Evolutionary conservation across 1,140 invertebrate species (phyloP).

Genomic region (Theocolax elegans): DNA sequence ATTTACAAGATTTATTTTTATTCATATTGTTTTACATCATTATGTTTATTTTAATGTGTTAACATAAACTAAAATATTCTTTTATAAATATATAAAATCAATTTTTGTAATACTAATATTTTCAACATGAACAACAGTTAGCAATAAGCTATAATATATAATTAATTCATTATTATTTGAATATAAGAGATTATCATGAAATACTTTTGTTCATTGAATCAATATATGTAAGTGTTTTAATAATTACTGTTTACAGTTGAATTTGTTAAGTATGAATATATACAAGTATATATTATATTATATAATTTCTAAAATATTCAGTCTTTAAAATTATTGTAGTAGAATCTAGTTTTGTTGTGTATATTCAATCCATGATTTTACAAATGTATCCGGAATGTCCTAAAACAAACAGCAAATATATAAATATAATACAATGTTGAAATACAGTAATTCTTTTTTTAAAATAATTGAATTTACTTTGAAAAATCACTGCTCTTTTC

Average conservation of each 20-base stretch:
- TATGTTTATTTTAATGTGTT: no score
- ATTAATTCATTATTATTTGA: no score
- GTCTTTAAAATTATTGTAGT: conserved; percentile 42
- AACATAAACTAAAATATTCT: conserved; percentile 19
- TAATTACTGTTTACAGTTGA: no score
- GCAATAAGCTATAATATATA: no score
- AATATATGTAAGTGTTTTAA: no score
- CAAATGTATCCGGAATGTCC: conserved; percentile 73
- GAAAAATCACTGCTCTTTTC: conserved; percentile 92
- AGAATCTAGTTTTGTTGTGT: no score
- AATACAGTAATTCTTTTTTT: not conserved
- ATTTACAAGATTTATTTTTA: conserved; percentile 3
- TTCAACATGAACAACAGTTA: conserved; percentile 5
- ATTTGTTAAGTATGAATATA: not conserved
- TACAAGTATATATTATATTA: not conserved
- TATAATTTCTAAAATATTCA: conserved; percentile 27
- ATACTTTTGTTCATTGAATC: no score
- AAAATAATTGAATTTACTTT: conserved; percentile 69
- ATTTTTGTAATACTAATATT: conserved; percentile 13
- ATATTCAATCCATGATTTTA: conserved; percentile 59
- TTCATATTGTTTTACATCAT: not conserved
- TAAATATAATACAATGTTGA: not conserved
- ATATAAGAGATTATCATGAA: no score
- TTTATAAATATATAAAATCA: conserved; percentile 30
- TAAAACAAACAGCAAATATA: no score